Conservation (phyloP, 2,888 invertebrate species). For the Mesorhabditis spiculigera region DNA sequence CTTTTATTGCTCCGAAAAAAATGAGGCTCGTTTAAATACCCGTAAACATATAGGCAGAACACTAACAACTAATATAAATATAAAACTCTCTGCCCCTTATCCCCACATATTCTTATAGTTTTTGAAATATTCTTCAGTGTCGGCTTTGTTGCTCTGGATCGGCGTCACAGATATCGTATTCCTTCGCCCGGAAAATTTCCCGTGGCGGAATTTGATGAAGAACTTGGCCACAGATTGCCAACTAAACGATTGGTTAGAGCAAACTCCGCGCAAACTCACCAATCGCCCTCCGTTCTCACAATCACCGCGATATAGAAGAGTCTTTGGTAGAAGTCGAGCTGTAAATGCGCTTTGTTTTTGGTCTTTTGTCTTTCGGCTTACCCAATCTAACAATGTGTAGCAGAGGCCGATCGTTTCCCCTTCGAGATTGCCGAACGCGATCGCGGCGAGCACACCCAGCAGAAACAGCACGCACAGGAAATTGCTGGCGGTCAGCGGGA, state of each 20-base stretch:
- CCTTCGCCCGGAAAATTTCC: background rate
- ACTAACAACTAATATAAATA: too few species aligned
- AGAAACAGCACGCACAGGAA: background rate
- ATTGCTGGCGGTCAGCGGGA: slow-evolving; percentile 5
- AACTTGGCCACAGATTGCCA: background rate
- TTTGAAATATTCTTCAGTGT: background rate
- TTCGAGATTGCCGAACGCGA: background rate
- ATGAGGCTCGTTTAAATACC: too few species aligned
- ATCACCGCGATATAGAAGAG: too few species aligned
- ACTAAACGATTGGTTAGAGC: background rate
- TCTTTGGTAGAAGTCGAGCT: too few species aligned
- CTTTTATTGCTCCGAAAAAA: too few species aligned
- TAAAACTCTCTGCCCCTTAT: too few species aligned
- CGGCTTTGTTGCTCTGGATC: background rate
- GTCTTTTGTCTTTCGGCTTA: background rate
- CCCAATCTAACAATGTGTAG: slow-evolving; percentile 2
- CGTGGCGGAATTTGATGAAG: background rate
- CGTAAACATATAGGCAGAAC: too few species aligned
- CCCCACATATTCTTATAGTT: background rate
- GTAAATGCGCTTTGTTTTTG: too few species aligned
- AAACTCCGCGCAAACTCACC: background rate
- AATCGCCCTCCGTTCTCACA: too few species aligned
- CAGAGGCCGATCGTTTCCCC: background rate
- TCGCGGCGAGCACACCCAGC: background rate
- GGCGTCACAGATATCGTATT: slow-evolving; percentile 1